phyloP scores from a whole-genome alignment of 2,113 vertebrate genomes.

The Dasyurus viverrinus region DNA sequence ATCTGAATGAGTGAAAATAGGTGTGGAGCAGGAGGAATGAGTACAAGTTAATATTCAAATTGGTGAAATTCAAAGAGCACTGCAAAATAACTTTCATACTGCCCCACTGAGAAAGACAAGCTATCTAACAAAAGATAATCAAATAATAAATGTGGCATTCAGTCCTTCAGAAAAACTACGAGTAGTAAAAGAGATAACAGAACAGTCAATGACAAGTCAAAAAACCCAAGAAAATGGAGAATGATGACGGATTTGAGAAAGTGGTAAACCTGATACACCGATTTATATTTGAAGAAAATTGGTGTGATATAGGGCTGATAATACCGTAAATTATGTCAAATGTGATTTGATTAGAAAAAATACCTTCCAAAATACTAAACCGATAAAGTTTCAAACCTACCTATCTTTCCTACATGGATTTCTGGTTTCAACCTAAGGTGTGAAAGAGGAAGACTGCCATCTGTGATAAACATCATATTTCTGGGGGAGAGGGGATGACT shows the following conservation, averaged over 20 bases:
- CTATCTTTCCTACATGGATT: neutral
- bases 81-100: conserved; percentile 41
- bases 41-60: conserved; percentile 50
- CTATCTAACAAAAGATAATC: neutral
- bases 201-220: conserved; percentile 10
- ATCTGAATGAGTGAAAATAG: conserved; percentile 38
- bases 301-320: neutral
- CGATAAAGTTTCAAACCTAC: neutral
- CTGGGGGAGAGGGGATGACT: neutral
- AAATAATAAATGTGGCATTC: neutral
- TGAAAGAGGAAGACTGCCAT: neutral
- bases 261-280: conserved; percentile 33
- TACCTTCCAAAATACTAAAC: neutral
- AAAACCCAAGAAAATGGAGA: neutral
- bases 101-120: neutral
- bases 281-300: conserved; percentile 48
- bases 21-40: conserved; percentile 26
- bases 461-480: conserved; percentile 27
- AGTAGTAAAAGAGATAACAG: neutral
- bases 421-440: conserved; percentile 38
- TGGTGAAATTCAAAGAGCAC: conserved; percentile 45
- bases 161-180: neutral
- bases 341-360: conserved; percentile 38
- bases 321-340: conserved; percentile 24
- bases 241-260: conserved; percentile 35